Conservation (phyloP, 1,140 invertebrate species). For the Neomicropteryx cornuta region DNA sequence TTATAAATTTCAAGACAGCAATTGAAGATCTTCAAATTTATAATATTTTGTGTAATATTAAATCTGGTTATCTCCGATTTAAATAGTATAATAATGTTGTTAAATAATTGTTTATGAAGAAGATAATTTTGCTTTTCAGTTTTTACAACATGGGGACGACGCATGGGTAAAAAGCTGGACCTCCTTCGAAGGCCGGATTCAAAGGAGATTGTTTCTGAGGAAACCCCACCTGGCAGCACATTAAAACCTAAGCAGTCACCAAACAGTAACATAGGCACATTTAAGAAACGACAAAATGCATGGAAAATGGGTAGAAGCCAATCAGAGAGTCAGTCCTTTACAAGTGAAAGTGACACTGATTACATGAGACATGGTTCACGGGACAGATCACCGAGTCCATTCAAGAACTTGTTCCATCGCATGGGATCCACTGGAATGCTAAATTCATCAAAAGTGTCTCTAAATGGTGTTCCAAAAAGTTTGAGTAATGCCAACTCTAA, state of each 20-base stretch:
- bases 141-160: conserved; percentile 64
- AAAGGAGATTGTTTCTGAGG: conserved; percentile 38
- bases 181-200: conserved; percentile 55
- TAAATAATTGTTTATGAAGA: too few species aligned
- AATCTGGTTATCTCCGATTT: too few species aligned
- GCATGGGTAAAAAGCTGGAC: conserved; percentile 69
- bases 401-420: conserved; percentile 61
- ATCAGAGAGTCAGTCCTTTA: conserved; percentile 31
- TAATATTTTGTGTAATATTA: too few species aligned
- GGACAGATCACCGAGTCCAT: conserved; percentile 48
- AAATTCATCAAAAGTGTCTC: conserved; percentile 43
- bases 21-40: too few species aligned
- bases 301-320: conserved; percentile 40
- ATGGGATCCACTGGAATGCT: conserved; percentile 68
- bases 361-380: conserved; percentile 33
- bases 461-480: conserved; percentile 30
- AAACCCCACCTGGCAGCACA: conserved; percentile 18
- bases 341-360: conserved; percentile 32
- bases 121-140: too few species aligned
- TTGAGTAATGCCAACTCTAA: conserved; percentile 37
- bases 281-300: conserved; percentile 32
- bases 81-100: too few species aligned
- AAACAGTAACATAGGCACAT: conserved; percentile 24
- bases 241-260: conserved; percentile 22
- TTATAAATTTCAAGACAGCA: too few species aligned